phyloP scores from a whole-genome alignment of 2,888 invertebrate genomes.

The Spisula subtruncata region DNA sequence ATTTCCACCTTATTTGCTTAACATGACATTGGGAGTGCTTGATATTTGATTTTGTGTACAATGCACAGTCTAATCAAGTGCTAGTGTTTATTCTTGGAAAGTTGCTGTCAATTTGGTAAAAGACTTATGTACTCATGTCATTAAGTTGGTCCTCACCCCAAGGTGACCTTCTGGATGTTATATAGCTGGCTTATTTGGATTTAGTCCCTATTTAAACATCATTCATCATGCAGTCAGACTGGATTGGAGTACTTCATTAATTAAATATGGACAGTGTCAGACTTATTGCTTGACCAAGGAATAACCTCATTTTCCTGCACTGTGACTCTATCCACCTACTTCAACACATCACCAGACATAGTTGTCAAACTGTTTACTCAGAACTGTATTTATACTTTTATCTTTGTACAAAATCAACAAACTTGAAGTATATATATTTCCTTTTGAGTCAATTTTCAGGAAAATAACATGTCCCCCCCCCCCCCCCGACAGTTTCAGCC shows the following conservation, averaged over 20 bases:
- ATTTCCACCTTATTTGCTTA: neutral
- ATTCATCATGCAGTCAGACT: conserved; percentile 18
- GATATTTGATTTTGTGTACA: conserved; percentile 7
- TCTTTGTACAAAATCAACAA: too few relatives aligned
- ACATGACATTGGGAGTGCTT: neutral
- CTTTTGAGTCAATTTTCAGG: too few relatives aligned
- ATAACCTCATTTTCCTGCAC: neutral
- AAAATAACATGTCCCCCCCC: too few relatives aligned
- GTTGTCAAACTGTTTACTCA: too few relatives aligned
- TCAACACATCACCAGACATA: neutral
- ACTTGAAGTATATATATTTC: too few relatives aligned
- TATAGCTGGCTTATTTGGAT: conserved; percentile 27
- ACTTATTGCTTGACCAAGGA: conserved; percentile 10
- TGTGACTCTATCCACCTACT: conserved; percentile 10
- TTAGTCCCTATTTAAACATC: conserved; percentile 2
- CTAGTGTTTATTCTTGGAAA: conserved; percentile 4
- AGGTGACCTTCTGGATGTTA: neutral
- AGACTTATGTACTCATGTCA: conserved; percentile 23
- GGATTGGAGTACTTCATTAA: neutral
- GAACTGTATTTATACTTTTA: too few relatives aligned
- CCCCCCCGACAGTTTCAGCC: too few relatives aligned
- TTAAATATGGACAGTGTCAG: conserved; percentile 17
- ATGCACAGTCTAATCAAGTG: conserved; percentile 28
- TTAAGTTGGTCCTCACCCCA: conserved; percentile 1
- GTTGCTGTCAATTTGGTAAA: neutral